Base-by-base conservation (phyloP, 1,140 invertebrate genomes). In the Procambarus virginalis region DNA sequence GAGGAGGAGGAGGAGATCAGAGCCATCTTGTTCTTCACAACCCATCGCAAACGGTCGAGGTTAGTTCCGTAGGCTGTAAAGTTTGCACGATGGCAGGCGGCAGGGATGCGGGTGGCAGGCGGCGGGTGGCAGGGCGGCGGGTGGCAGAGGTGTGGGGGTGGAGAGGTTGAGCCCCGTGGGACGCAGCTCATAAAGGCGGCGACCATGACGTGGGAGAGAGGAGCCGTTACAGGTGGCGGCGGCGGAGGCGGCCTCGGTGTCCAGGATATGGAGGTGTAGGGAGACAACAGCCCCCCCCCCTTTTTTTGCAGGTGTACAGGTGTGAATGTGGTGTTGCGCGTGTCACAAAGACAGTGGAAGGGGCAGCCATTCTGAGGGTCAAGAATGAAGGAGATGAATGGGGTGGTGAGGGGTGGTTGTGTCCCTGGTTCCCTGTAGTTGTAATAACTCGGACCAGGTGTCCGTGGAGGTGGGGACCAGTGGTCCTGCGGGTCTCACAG, bases 111-210 rank as follows among this genome's bases (percentile, higher is more conserved):
- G 90, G n/a, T 58, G 51, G 45, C 46, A 22, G 83, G 58, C 5
- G 55, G 60, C 17, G 75, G 90, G n/a, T 58, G 51, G 45, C 46
- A 22, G 83, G 58, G 51, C 60, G 51, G 73, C 75, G 22, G 76
- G 34, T 60, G 73, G 12, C 60, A 17, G 51, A n/a, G 76, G 10
- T 55, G 58, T 22, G 58, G 76, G 34, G 60, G 79, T 34, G 55
- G 46, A 68, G 73, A n/a, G n/a, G 77, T 22, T 55, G 70, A 4
- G 22, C 12, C 49, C 73, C 68, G n/a, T 77, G 80, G 58, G 58
- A 49, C 51, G 49, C 51, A 49, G 76, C 75, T 77, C 51, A 79
- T 70, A 55, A 80, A 46, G 55, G 82, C 60, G 58, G 89, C 20
- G 60, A 68, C 58, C 60, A 79, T 75, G 20, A 75, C 55, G 64